Evolutionary conservation across 2,113 vertebrate genomes (phyloP).

Genomic region (Hippopotamus amphibius): DNA sequence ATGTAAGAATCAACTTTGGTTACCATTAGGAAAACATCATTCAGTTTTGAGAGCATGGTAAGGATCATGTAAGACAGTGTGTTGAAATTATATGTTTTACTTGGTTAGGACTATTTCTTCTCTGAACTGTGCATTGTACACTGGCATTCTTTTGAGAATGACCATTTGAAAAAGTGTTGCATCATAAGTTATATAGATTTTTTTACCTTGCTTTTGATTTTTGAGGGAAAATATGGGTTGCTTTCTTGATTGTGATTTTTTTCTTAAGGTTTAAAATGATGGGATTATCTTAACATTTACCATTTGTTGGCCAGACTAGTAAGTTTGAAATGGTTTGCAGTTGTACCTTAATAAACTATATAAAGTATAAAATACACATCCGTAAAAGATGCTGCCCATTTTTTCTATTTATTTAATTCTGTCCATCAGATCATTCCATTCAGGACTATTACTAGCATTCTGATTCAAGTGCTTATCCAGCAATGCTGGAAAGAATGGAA

Average conservation of each 20-base stretch:
- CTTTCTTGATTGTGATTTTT: slow-evolving; percentile 1
- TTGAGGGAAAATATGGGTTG: neutral
- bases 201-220: slow-evolving; percentile 59
- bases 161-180: neutral
- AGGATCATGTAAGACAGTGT: slow-evolving; percentile 69
- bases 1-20: slow-evolving; percentile 77
- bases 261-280: slow-evolving; percentile 33
- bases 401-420: slow-evolving; percentile 32
- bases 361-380: neutral
- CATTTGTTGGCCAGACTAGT: neutral
- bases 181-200: neutral
- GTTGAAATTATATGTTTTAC: slow-evolving; percentile 73
- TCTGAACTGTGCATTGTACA: neutral
- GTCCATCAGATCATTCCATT: neutral
- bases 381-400: neutral
- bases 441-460: slow-evolving; percentile 37
- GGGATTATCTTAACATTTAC: neutral
- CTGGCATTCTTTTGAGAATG: slow-evolving; percentile 52
- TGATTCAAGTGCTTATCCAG: slow-evolving; percentile 42
- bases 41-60: slow-evolving; percentile 66
- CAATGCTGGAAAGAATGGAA: slow-evolving; percentile 42
- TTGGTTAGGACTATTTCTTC: slow-evolving; percentile 50
- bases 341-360: slow-evolving; percentile 31
- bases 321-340: slow-evolving; percentile 35
- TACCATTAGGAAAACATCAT: slow-evolving; percentile 75